Conservation (phyloP, 2,113 vertebrate genomes). For the Bambusicola thoracicus region DNA sequence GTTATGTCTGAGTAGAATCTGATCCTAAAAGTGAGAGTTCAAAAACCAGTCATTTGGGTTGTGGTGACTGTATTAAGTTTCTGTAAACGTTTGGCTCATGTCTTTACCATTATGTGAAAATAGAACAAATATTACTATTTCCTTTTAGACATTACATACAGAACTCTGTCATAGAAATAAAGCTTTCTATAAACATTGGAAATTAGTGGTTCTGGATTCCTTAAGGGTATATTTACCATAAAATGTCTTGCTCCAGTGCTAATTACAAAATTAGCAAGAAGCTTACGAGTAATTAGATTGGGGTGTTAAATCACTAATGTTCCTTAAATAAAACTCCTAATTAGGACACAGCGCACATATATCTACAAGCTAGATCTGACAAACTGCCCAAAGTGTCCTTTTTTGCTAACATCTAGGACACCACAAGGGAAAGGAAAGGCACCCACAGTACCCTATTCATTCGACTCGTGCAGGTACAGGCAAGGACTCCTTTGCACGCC, state of each 20-base stretch:
- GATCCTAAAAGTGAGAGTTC: background rate
- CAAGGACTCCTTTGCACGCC: background rate
- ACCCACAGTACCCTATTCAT: background rate
- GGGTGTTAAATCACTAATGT: conserved; percentile 13
- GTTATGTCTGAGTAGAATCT: background rate
- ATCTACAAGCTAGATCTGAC: background rate
- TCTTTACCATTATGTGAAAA: background rate
- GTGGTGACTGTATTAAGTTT: background rate
- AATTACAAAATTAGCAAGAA: conserved; percentile 50
- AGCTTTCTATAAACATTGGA: background rate
- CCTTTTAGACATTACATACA: background rate
- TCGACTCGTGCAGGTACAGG: background rate
- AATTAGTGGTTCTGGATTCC: background rate
- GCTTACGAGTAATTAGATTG: background rate
- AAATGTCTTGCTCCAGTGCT: background rate
- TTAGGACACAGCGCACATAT: background rate
- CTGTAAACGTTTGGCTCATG: background rate
- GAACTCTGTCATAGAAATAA: background rate
- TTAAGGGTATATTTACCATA: background rate
- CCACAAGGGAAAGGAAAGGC: background rate
- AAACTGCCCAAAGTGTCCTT: background rate
- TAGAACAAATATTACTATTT: background rate
- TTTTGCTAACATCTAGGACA: background rate
- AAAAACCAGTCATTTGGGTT: background rate
- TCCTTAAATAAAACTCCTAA: conserved; percentile 55